Base-by-base conservation (phyloP, 2,888 invertebrate species). In the Yponomeuta plumbellus region DNA sequence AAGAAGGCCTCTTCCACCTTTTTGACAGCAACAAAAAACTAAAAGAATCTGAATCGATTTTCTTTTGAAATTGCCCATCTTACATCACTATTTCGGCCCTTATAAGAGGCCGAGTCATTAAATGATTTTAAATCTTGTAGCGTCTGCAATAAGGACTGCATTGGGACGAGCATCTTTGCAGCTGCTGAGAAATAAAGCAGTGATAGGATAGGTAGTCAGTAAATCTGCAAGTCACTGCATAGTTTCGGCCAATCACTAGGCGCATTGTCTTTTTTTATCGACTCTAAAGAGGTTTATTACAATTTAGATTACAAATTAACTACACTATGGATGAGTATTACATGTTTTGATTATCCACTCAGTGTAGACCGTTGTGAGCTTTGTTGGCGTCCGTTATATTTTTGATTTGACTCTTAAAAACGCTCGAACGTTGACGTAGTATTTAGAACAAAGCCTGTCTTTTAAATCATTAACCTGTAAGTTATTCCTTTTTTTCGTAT, bases 241-340 rank as follows among this genome's bases (percentile, higher is more conserved):
- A 73, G 78, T 79, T 72, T 71, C 63, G 68, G 70, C 70, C 74
- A 76, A 74, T 79, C 73, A 75, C 66, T 66, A 67, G 52, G 68
- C 69, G 69, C 71, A 70, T 72, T 71, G 72, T 67, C 70, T 73
- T 73, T 75, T 77, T 73, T 70, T 69, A 68, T 68, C 65, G 70
- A 62, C 66, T 68, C 69, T 70, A 69, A 71, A 71, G 68, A 70
- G 71, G 68, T 71, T 73, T 71, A 75, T 74, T 76, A 75, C 70
- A 69, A 70, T 74, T 73, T 72, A 72, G 73, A 73, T 74, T 72
- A 73, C 70, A 72, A 71, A 71, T 68, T 73, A 74, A 73, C 71
- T 72, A 73, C 70, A 69, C 66, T 65, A 66, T 69, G 67, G 66
- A 56, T 57, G 56, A 67, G 64, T 44, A 64, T 68, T 68, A 59